Evolutionary conservation across 1,140 invertebrate genomes (phyloP).

Genomic region (Trichogramma pretiosum): DNA sequence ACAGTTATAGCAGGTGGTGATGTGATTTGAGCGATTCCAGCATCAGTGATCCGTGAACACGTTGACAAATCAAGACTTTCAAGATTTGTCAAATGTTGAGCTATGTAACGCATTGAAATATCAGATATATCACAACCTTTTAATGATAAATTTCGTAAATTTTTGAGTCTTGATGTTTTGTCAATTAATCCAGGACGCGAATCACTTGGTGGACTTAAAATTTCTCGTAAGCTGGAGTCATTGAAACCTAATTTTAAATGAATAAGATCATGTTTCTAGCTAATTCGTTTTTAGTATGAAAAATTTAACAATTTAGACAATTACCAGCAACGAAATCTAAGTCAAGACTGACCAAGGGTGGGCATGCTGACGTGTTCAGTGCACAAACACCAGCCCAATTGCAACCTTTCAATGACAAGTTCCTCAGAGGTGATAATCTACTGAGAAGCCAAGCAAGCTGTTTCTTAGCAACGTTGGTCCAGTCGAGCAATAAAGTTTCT

Average conservation of each 20-base stretch:
- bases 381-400: slow-evolving; percentile 71
- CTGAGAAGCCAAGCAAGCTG: slow-evolving; percentile 82
- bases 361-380: slow-evolving; percentile 73
- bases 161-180: slow-evolving; percentile 69
- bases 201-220: slow-evolving; percentile 75
- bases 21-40: slow-evolving; percentile 76
- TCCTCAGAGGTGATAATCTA: slow-evolving; percentile 71
- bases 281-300: too few species aligned
- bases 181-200: slow-evolving; percentile 75
- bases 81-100: slow-evolving; percentile 66
- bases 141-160: slow-evolving; percentile 64
- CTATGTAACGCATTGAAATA: slow-evolving; percentile 70
- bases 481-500: slow-evolving; percentile 66
- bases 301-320: background rate
- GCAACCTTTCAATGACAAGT: slow-evolving; percentile 71
- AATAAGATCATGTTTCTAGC: background rate
- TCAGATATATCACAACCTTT: slow-evolving; percentile 86
- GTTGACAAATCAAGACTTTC: slow-evolving; percentile 71
- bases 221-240: slow-evolving; percentile 71
- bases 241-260: slow-evolving; percentile 44
- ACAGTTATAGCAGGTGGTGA: slow-evolving; percentile 54
- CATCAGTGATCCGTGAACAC: slow-evolving; percentile 78
- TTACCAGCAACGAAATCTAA: slow-evolving; percentile 67
- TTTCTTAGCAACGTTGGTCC: slow-evolving; percentile 74
- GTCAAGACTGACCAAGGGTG: slow-evolving; percentile 70